Conservation (phyloP, 2,113 vertebrate species). For the Ceyx margarethae region DNA sequence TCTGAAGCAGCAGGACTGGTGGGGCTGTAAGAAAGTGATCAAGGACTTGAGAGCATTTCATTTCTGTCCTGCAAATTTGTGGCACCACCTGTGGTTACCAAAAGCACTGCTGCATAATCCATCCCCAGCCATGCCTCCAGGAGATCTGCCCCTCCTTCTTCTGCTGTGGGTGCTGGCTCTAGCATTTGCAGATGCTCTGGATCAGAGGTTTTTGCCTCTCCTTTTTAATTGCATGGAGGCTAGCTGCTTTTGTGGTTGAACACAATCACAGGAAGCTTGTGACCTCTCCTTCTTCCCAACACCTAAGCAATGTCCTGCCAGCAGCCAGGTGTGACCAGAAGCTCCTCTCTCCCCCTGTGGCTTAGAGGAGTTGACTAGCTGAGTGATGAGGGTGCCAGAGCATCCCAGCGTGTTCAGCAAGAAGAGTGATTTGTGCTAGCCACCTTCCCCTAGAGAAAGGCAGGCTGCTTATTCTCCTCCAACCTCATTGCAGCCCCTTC, state of each 20-base stretch:
- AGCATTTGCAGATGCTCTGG: not conserved
- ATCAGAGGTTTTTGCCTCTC: not conserved
- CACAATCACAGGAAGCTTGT: not conserved
- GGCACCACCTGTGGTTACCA: not conserved
- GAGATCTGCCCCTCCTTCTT: not conserved
- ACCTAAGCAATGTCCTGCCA: not conserved
- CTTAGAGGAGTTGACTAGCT: not conserved
- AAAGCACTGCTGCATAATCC: not conserved
- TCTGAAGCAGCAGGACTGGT: not conserved
- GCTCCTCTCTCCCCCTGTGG: not conserved
- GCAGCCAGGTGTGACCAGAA: not conserved
- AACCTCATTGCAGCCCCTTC: not conserved
- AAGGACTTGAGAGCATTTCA: not conserved
- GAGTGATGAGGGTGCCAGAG: not conserved
- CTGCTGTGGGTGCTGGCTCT: fast-evolving
- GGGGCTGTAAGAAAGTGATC: not conserved
- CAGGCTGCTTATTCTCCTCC: not conserved
- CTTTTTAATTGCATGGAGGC: not conserved
- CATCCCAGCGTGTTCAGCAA: not conserved
- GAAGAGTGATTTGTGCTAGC: not conserved
- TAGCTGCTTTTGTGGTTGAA: not conserved
- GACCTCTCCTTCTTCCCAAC: not conserved
- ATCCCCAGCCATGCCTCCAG: not conserved
- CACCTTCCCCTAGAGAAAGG: not conserved
- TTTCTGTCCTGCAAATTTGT: not conserved